Conservation (phyloP, 53 echinoderm and acorn worm genomes). For the Zoroaster sp. region DNA sequence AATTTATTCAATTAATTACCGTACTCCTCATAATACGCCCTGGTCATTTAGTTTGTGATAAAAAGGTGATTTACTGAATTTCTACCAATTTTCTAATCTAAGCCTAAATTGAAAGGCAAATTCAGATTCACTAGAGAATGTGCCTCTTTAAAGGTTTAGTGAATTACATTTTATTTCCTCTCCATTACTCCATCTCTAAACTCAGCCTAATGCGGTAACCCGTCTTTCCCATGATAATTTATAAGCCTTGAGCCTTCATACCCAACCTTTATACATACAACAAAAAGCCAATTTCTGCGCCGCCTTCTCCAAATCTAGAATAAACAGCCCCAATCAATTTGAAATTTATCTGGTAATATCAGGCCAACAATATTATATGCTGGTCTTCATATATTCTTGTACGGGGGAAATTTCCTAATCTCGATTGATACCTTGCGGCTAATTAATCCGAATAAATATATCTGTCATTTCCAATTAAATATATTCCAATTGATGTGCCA, state of each 20-base stretch:
- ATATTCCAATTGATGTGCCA: conserved; percentile 15
- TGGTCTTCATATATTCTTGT: not conserved
- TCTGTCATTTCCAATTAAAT: conserved; percentile 45
- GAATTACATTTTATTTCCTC: not conserved
- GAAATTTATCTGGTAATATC: conserved; percentile 54
- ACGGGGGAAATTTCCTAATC: conserved; percentile 10
- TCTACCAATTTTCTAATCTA: too few species aligned
- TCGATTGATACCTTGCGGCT: conserved; percentile 13
- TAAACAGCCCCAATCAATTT: conserved; percentile 57
- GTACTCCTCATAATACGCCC: too few species aligned
- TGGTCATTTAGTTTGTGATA: too few species aligned
- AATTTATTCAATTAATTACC: too few species aligned
- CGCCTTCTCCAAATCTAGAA: conserved; percentile 16
- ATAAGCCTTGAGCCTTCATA: not conserved
- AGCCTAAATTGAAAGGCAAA: too few species aligned
- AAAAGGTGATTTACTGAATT: too few species aligned
- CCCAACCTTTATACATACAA: not conserved
- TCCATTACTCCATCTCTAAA: not conserved
- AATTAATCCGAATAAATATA: conserved; percentile 41
- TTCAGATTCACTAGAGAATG: too few species aligned
- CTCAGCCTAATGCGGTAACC: not conserved
- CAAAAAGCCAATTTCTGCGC: conserved; percentile 36
- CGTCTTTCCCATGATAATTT: not conserved
- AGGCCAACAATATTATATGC: conserved; percentile 39
- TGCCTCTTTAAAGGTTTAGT: not conserved